phyloP scores from a whole-genome alignment of 2,113 vertebrate species.

The Leucoraja erinaceus region DNA sequence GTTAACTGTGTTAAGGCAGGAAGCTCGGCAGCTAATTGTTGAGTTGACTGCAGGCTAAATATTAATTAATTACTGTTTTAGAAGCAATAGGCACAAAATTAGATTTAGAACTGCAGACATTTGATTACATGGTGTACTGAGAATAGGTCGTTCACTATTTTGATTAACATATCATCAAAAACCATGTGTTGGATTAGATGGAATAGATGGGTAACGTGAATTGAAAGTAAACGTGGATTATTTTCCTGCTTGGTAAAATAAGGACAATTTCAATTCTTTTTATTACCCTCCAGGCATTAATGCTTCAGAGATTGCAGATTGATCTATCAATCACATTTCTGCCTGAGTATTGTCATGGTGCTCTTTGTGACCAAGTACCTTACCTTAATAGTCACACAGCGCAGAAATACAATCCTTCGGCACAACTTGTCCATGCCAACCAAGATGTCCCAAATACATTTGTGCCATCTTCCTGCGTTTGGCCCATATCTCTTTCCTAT shows the following conservation, averaged over 20 bases:
- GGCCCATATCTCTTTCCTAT: too few relatives aligned
- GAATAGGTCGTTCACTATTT: too few relatives aligned
- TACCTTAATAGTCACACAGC: too few relatives aligned
- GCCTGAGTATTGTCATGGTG: too few relatives aligned
- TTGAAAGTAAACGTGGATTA: not conserved
- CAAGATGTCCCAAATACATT: too few relatives aligned
- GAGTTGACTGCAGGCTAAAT: not conserved
- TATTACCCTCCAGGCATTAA: not conserved
- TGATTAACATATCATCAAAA: too few relatives aligned
- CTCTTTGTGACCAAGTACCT: too few relatives aligned
- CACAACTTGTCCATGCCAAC: too few relatives aligned
- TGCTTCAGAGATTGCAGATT: not conserved
- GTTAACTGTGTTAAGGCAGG: not conserved
- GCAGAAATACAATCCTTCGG: too few relatives aligned
- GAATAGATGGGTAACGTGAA: not conserved
- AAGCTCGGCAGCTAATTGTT: not conserved
- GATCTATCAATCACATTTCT: not conserved
- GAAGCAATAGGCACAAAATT: not conserved
- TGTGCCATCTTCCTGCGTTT: too few relatives aligned
- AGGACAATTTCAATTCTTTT: too few relatives aligned
- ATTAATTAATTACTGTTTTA: not conserved
- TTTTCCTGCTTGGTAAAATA: not conserved
- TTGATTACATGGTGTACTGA: too few relatives aligned
- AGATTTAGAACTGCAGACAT: not conserved
- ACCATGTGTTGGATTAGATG: not conserved